Conservation (phyloP, 1,140 invertebrate species). For the Diachasma alloeum region DNA sequence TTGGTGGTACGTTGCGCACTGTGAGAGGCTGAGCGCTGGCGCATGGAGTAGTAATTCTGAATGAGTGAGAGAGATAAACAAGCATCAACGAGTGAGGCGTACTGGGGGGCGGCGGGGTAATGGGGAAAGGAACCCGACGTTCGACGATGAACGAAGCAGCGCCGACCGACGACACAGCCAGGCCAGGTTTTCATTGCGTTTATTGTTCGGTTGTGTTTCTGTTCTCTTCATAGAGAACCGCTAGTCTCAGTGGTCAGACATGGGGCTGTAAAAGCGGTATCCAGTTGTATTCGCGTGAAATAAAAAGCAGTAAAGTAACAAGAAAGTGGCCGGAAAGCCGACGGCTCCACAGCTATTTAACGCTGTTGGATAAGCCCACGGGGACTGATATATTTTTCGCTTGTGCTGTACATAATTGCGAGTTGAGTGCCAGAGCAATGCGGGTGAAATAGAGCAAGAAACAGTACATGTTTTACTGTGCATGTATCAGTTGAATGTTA, state of each 20-base stretch:
- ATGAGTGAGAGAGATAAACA: no score
- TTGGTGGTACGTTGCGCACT: neutral
- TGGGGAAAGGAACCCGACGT: no score
- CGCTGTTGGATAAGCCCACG: neutral
- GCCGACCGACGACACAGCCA: neutral
- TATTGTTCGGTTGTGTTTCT: neutral
- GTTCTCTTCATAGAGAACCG: neutral
- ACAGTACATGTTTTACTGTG: neutral
- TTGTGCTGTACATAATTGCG: neutral
- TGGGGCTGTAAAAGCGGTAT: neutral
- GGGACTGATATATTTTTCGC: neutral
- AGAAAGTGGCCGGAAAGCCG: neutral
- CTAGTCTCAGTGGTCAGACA: neutral
- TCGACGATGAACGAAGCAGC: neutral
- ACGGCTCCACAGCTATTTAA: neutral
- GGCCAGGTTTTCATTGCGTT: neutral
- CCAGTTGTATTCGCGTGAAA: neutral
- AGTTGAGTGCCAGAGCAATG: neutral
- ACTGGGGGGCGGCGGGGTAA: no score
- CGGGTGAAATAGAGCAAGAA: neutral
- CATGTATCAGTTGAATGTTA: neutral
- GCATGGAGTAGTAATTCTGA: neutral
- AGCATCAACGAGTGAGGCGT: no score
- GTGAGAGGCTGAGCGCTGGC: neutral
- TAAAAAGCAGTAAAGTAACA: neutral